phyloP scores from a whole-genome alignment of 2,113 vertebrate genomes.

The Anhinga rufa region DNA sequence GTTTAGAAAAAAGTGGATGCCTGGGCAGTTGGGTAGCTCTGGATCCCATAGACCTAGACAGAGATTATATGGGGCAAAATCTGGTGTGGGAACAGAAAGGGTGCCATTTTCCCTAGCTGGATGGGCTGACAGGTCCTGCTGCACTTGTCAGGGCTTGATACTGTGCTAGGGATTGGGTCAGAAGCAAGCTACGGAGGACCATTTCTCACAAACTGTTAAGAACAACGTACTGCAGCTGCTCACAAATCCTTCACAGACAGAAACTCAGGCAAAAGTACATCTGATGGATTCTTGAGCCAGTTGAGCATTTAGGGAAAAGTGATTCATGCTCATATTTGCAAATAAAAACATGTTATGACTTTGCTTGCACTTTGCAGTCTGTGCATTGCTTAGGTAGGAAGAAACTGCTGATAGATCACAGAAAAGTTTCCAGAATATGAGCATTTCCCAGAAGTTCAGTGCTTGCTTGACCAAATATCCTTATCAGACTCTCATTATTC shows the following conservation, averaged over 20 bases:
- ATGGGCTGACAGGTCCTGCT: not conserved
- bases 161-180: accelerated
- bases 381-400: not conserved
- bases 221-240: not conserved
- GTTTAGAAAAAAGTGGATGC: not conserved
- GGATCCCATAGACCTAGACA: not conserved
- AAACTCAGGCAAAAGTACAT: not conserved
- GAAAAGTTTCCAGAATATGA: not conserved
- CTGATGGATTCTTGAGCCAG: not conserved
- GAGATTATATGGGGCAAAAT: not conserved
- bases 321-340: not conserved
- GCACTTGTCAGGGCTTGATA: not conserved
- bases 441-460: not conserved
- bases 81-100: not conserved
- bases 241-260: not conserved
- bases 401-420: not conserved
- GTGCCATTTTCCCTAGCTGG: not conserved
- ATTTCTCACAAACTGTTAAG: not conserved
- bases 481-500: not conserved
- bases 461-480: not conserved
- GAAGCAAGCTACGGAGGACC: not conserved
- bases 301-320: not conserved
- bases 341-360: not conserved
- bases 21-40: not conserved
- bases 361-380: not conserved